Conservation (phyloP, 2,888 invertebrate genomes). For the Caenorhabditis sp. region DNA sequence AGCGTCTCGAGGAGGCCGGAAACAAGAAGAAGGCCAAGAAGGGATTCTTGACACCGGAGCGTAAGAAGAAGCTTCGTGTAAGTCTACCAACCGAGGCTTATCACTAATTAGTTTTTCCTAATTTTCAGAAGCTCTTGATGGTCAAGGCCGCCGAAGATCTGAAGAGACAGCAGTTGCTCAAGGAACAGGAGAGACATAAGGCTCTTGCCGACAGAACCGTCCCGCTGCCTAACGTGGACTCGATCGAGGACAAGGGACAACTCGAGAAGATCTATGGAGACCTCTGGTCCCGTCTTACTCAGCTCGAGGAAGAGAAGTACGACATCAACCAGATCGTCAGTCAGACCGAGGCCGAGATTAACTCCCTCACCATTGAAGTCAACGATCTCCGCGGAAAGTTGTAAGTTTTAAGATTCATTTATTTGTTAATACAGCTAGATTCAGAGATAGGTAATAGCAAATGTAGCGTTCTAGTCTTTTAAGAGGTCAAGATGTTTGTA, state of each 20-base stretch:
- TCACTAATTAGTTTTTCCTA: background rate
- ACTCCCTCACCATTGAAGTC: conserved; percentile 98
- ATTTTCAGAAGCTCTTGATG: conserved; percentile 92
- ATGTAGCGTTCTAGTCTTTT: too few species aligned
- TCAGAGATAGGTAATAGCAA: too few species aligned
- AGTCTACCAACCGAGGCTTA: conserved; percentile 68
- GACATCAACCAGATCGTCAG: conserved; percentile 95
- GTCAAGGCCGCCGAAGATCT: conserved; percentile 99
- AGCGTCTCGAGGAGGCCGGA: conserved; percentile 97
- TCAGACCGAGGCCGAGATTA: conserved; percentile 85
- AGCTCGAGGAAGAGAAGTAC: conserved; percentile 84
- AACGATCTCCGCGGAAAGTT: conserved; percentile 99
- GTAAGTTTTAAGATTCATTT: too few species aligned
- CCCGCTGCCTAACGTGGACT: conserved; percentile 90
- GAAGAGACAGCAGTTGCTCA: conserved; percentile 98
- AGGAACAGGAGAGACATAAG: conserved; percentile 96
- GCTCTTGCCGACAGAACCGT: conserved; percentile 94
- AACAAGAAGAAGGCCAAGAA: conserved; percentile 91
- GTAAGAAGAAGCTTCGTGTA: conserved; percentile 99
- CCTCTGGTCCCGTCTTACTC: conserved; percentile 83
- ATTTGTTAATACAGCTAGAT: too few species aligned
- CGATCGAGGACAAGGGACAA: conserved; percentile 86
- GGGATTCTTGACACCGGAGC: conserved; percentile 99
- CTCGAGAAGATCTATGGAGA: conserved; percentile 77
- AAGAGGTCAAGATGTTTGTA: too few species aligned